These are phyloP conservation scores for Patella ulyssiponensis DNA, from an alignment of 2,888 invertebrate species.

Conservation along the genomic window DNA sequence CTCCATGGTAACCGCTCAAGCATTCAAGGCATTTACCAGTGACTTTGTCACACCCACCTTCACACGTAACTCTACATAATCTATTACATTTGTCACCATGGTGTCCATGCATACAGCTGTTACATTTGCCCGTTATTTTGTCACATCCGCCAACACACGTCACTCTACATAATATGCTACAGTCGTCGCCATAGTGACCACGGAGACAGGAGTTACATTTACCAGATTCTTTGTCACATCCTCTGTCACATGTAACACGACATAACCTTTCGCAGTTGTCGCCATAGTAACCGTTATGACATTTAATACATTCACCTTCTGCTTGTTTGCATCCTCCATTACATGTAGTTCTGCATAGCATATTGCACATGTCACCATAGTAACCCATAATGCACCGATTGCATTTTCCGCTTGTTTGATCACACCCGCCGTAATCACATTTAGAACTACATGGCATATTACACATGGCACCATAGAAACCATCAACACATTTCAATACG, in stretches of 20 bases:
- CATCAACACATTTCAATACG: background rate
- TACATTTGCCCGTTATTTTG: constrained; percentile 39
- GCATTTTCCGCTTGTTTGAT: constrained; percentile 15
- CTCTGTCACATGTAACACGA: constrained; percentile 6
- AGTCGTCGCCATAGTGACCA: background rate
- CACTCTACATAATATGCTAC: background rate
- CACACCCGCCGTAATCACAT: constrained; percentile 16
- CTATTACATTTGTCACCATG: too few species aligned
- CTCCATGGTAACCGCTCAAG: too few species aligned
- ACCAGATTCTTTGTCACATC: constrained; percentile 6
- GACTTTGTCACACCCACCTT: too few species aligned
- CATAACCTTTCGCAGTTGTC: constrained; percentile 12
- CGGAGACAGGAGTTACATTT: constrained; percentile 14
- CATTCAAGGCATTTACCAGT: too few species aligned
- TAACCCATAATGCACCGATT: constrained; percentile 19
- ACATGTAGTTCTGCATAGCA: constrained; percentile 8
- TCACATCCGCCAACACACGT: constrained; percentile 26
- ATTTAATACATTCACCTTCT: constrained; percentile 19
- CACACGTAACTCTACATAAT: too few species aligned
- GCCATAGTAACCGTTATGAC: constrained; percentile 15
- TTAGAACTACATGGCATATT: background rate
- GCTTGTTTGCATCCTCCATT: constrained; percentile 4
- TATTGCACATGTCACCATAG: constrained; percentile 16
- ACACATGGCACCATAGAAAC: background rate
- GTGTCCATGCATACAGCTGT: background rate